A percentile compares a stretch with the other conserved stretches of the same genome.
Conservation (phyloP, 2,888 invertebrate species). For the Tricholauxania praeusta region DNA sequence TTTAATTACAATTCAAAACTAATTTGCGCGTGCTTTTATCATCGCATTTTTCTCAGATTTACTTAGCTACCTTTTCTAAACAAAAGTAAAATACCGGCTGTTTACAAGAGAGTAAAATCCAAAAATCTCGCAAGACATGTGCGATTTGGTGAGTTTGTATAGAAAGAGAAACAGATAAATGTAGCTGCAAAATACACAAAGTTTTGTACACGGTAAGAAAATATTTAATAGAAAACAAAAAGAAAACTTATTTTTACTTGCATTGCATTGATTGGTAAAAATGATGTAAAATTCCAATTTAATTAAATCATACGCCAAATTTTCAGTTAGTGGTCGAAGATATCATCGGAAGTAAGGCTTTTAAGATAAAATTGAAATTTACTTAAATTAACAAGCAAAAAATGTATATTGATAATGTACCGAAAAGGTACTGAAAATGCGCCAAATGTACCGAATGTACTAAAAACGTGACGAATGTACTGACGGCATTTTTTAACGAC, state of each 20-base stretch:
- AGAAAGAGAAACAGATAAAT: neutral
- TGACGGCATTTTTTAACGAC: too few species aligned
- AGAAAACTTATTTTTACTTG: neutral
- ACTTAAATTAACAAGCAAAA: too few species aligned
- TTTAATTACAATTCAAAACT: neutral
- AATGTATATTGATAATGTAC: too few species aligned
- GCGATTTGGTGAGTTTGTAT: too few species aligned
- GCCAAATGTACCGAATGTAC: too few species aligned
- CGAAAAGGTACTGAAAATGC: too few species aligned
- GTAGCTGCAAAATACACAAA: neutral
- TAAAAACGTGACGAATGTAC: too few species aligned
- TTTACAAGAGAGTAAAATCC: slow-evolving; percentile 7
- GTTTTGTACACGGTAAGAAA: neutral
- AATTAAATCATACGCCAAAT: too few species aligned
- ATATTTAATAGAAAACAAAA: neutral
- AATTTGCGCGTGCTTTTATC: neutral
- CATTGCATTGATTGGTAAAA: neutral
- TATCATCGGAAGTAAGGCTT: neutral
- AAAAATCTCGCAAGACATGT: neutral
- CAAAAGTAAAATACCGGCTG: slow-evolving; percentile 43
- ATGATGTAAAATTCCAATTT: too few species aligned
- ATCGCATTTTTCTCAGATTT: slow-evolving; percentile 27
- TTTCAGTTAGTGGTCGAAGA: too few species aligned
- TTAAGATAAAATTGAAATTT: neutral
- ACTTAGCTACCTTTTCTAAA: slow-evolving; percentile 46